Evolutionary conservation across 37 sponge, comb jelly and placozoan genomes (phyloP).

Genomic region (Geodia barretti): DNA sequence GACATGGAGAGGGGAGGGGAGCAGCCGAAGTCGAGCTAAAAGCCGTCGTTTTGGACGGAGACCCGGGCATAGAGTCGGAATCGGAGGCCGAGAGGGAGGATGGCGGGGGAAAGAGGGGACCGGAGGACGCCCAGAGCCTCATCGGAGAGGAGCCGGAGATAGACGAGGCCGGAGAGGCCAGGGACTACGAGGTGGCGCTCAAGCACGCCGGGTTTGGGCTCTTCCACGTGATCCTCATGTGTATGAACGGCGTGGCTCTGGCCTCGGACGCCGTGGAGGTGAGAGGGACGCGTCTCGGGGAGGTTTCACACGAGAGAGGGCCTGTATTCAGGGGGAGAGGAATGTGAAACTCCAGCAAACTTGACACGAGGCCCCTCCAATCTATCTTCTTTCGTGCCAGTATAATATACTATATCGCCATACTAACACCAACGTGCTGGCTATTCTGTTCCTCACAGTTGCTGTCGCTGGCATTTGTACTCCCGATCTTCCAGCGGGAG

Average conservation of each 20-base stretch:
- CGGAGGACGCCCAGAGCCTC: not conserved
- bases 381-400: too few relatives aligned
- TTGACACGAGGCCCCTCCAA: too few relatives aligned
- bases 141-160: slow-evolving; percentile 3
- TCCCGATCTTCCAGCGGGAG: slow-evolving; percentile 8
- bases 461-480: slow-evolving; percentile 53
- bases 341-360: too few relatives aligned
- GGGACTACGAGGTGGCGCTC: slow-evolving; percentile 67
- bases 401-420: too few relatives aligned
- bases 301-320: too few relatives aligned
- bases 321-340: too few relatives aligned
- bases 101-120: not conserved
- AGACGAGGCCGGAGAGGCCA: slow-evolving; percentile 37
- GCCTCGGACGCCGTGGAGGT: slow-evolving; percentile 71
- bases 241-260: slow-evolving; percentile 62
- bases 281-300: too few relatives aligned
- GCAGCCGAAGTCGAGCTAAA: not conserved
- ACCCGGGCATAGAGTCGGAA: not conserved
- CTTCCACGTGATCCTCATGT: slow-evolving; percentile 53
- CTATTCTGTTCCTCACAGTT: too few relatives aligned
- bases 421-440: too few relatives aligned
- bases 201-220: slow-evolving; percentile 59
- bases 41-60: not conserved
- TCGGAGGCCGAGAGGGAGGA: not conserved
- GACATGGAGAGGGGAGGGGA: not conserved